Evolutionary conservation across 1,140 invertebrate species (phyloP).

Genomic region (Ceratoteleas bidentatus): DNA sequence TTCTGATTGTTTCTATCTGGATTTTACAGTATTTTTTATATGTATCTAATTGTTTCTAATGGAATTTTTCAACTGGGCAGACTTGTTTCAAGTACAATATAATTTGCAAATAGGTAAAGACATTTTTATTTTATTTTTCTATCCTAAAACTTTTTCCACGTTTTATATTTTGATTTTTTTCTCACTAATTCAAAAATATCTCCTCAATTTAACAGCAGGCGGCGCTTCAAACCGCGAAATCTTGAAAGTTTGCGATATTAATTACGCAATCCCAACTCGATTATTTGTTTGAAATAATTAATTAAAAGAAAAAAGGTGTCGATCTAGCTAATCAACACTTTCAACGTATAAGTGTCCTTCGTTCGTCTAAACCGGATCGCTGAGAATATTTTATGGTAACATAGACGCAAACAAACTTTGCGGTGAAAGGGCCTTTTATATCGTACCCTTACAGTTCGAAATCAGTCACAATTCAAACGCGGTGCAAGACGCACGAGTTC

Average conservation of each 20-base stretch:
- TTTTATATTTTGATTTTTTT: too few species aligned
- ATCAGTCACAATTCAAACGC: slow-evolving; percentile 50
- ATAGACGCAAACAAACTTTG: slow-evolving; percentile 23
- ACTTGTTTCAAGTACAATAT: too few species aligned
- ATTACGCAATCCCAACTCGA: not conserved
- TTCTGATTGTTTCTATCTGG: too few species aligned
- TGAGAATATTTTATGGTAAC: slow-evolving; percentile 20
- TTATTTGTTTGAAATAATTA: not conserved
- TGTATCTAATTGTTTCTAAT: too few species aligned
- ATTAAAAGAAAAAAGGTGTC: not conserved
- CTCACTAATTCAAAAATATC: not conserved
- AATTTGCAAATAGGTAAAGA: too few species aligned
- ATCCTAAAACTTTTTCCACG: too few species aligned
- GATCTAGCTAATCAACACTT: not conserved
- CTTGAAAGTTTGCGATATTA: not conserved
- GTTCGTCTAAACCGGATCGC: slow-evolving; percentile 9
- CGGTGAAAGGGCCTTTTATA: slow-evolving; percentile 45
- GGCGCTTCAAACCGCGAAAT: not conserved
- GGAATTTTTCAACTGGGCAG: too few species aligned
- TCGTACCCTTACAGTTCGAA: slow-evolving; percentile 37
- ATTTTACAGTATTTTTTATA: too few species aligned
- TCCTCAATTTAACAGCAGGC: not conserved
- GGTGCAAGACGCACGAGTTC: slow-evolving; percentile 43
- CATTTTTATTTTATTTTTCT: too few species aligned
- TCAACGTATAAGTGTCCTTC: not conserved